Base-by-base conservation (phyloP, 2,113 vertebrate genomes). In the Ameiurus melas region DNA sequence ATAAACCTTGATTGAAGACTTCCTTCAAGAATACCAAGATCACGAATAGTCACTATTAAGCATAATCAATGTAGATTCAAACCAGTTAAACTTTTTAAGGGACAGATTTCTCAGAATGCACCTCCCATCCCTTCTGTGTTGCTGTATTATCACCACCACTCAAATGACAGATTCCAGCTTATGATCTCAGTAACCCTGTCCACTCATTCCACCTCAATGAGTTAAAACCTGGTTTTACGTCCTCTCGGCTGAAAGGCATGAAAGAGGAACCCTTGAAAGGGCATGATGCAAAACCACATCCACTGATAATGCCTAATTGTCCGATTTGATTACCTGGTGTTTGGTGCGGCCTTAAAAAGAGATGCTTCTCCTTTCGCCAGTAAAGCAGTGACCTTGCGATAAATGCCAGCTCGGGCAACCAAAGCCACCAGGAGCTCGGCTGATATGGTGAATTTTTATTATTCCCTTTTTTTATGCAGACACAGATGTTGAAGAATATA, bases 291-390 rank as follows among this genome's bases (percentile, higher is more conserved):
- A 71, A 27, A 87, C 85, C 86, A 88, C 88, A 84, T 87, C 88
- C 77, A 71, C 90, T 36, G 66, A 88, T 90, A 86, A 90, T 86
- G 84, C 87, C 90, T 92, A 91, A 91, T 92, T 91, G 87, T 86
- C 86, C 88, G 81, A 75, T 87, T 91, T 90, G 83, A 90, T 90
- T 88, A 90, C 84, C 86, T 64, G 36, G 80, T 90, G 81, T 86
- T 90, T 51, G 36, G 36, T 89, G 58, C 43, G 43, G 86, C 68
- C 71, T 87, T 88, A 87, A 91, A 91, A 85, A 30, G 39, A 77
- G 66, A 60, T 55, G 84, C 75, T 77, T 89, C 89, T 36, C 71
- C 55, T 86, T 90, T 89, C 64, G 86, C 87, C 85, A 89, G 88
- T 85, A 89, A 90, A 85, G 20, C 22, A 30, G n/a, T 77, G 88